Base-by-base conservation (phyloP, 2,888 invertebrate species). In the Troglohyphantes excavatus region DNA sequence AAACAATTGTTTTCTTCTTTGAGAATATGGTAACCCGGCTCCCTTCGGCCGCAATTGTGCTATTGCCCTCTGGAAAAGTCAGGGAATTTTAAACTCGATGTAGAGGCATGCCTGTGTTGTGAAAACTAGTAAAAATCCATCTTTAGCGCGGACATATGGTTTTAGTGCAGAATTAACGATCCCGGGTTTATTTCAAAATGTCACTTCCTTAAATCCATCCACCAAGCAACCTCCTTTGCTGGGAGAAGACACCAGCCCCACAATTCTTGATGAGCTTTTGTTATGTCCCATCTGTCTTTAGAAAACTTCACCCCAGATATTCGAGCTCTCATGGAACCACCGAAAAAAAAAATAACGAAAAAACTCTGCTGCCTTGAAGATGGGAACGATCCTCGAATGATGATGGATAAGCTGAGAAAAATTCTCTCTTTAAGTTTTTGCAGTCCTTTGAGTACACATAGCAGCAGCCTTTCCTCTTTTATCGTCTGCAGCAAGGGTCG, bases 331-430 rank as follows among this genome's bases (percentile, higher is more conserved):
- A 19, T 61, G 5, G n/a, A 17, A 9, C 63, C 2, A 13, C 21
- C 6, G 13, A 53, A 53, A 26, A 63, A 63, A 26, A 21, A 63
- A 63, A 11, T 26, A 19, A 21, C 7, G 39, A 21, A 43, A 39
- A 39, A 43, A 39, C n/a, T 27, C 21, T 33, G 59, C 61, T 39
- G 5, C 59, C 13, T 2, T 21, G 19, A 29, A 75, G 76, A 33
- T 78, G 86, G 86, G 76, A 70, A 63, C 61, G 68, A 78, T 70
- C 86, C 61, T 85, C 76, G 53, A 59, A 68, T 75, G 78, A 86
- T 86, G 86, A 86, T 86, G 78, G 86, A 86, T 86, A 78, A 78
- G 86, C 86, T 78, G 86, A 86, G 86, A 78, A 63, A 86, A 70
- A 59, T 70, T 76, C 59, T 82, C 43, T 82, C 17, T 23, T 63